Base-by-base conservation (phyloP, 2,113 vertebrate genomes). In the Nycticebus coucang region DNA sequence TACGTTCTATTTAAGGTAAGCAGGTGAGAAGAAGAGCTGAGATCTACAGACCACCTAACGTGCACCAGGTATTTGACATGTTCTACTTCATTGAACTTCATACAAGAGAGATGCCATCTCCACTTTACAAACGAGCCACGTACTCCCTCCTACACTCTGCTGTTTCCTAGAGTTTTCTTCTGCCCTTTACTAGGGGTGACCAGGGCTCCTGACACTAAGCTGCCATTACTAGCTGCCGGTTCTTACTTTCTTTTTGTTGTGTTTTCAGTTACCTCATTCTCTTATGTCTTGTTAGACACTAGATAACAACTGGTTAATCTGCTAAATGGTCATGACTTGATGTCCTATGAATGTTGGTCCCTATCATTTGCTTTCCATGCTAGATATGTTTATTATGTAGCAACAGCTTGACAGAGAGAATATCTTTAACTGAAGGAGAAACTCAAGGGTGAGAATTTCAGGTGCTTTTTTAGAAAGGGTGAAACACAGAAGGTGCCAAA, bases 341-440 rank as follows among this genome's bases (percentile, higher is more conserved):
- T 62, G 12, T 41, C 19, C 55, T 87, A 7, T 41, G 26, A 78
- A 68, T 69, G 14, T 66, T 78, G 41, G 19, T 72, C 68, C 28
- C 17, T 33, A 57, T 30, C 45, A n/a, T 26, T 41, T 86, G 5
- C 10, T 92, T 66, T 21, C 62, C 37, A 69, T 30, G 24, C 9
- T 66, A 55, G 5, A 30, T 22, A 30, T 21, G 50, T 86, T 69
- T 64, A 41, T 15, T 89, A 68, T 53, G 18, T 15, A 77, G 24
- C 21, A 85, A 57, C 30, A 17, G 2, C 9, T 77, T 18, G 21
- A 45, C 62, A 78, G 75, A 66, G 1, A 50, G 6, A 45, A 17
- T 75, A 62, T 78, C 53, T 95, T 88, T 87, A 28, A 37, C 28
- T 82, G 62, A 81, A 94, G 53, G 30, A 95, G 45, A 77, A 59